Conservation (phyloP, 2,888 invertebrate species). For the Lepeophtheirus nordmannii region DNA sequence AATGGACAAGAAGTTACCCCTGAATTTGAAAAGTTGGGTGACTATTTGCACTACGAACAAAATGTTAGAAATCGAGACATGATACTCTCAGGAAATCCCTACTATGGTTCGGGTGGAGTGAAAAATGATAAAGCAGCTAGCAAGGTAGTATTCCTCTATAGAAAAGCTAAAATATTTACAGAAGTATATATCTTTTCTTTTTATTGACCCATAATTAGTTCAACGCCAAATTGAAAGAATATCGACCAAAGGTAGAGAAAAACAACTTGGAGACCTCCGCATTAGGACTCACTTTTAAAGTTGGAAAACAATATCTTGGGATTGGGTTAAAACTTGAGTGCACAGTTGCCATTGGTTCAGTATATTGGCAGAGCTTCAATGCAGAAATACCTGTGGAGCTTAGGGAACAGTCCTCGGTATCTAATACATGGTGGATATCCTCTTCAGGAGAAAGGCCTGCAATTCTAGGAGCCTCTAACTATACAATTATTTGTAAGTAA, state of each 20-base stretch:
- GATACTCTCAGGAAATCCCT: too few species aligned
- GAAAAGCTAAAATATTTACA: not conserved
- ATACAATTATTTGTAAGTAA: too few species aligned
- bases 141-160: too few species aligned
- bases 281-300: slow-evolving; percentile 12
- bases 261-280: slow-evolving; percentile 8
- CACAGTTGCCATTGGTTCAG: slow-evolving; percentile 15
- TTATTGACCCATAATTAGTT: not conserved
- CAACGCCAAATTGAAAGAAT: not conserved
- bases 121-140: too few species aligned
- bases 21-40: slow-evolving; percentile 3
- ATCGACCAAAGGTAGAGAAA: not conserved
- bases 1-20: slow-evolving; percentile 16
- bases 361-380: slow-evolving; percentile 22
- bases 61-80: slow-evolving; percentile 4
- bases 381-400: not conserved
- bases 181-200: not conserved
- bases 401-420: not conserved
- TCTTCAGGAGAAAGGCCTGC: not conserved
- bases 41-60: not conserved
- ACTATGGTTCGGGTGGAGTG: too few species aligned
- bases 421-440: slow-evolving; percentile 7
- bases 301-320: not conserved
- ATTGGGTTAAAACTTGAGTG: slow-evolving; percentile 13
- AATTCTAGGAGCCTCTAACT: too few species aligned